phyloP scores from a whole-genome alignment of 2,797 vertebrate genomes.

The Hafferia zeledoni region DNA sequence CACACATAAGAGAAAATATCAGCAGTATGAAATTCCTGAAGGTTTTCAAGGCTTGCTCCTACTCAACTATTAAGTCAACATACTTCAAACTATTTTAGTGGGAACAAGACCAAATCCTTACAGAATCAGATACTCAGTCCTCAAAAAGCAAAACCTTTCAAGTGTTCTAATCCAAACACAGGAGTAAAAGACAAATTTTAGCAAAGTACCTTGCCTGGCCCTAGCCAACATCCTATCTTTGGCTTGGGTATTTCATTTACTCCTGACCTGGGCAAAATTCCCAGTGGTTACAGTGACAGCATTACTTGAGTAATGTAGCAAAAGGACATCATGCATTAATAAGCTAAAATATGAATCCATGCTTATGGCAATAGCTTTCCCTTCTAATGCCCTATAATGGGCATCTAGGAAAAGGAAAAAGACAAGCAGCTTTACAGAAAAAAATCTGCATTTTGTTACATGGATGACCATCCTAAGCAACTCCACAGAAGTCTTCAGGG shows the following conservation, averaged over 20 bases:
- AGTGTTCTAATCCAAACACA: not conserved
- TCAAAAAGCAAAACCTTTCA: slow-evolving; percentile 42
- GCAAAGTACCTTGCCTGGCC: not conserved
- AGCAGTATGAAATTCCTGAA: slow-evolving; percentile 48
- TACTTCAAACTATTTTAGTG: not conserved
- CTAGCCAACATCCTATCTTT: not conserved
- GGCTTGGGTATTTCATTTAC: not conserved
- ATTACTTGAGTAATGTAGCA: not conserved
- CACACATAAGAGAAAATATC: slow-evolving; percentile 8
- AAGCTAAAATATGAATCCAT: slow-evolving; percentile 19
- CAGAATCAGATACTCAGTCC: not conserved
- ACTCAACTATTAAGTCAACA: not conserved
- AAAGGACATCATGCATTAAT: slow-evolving; percentile 46
- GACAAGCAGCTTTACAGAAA: slow-evolving; percentile 31
- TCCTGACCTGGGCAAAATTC: not conserved
- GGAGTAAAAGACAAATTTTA: not conserved
- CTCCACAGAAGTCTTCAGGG: slow-evolving; percentile 33
- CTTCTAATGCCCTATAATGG: slow-evolving; percentile 19
- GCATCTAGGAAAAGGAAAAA: not conserved
- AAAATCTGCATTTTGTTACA: slow-evolving; percentile 4
- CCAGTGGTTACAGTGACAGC: not conserved
- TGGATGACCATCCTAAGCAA: slow-evolving; percentile 20
- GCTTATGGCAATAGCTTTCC: slow-evolving; percentile 10
- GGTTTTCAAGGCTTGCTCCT: slow-evolving; percentile 31
- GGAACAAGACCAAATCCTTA: slow-evolving; percentile 18